A percentile compares a stretch with the other conserved stretches of the same genome.
These are phyloP conservation scores for Pocillopora damicornis DNA, from an alignment of 64 coral and sea anemone genomes.

Conservation along the genomic window DNA sequence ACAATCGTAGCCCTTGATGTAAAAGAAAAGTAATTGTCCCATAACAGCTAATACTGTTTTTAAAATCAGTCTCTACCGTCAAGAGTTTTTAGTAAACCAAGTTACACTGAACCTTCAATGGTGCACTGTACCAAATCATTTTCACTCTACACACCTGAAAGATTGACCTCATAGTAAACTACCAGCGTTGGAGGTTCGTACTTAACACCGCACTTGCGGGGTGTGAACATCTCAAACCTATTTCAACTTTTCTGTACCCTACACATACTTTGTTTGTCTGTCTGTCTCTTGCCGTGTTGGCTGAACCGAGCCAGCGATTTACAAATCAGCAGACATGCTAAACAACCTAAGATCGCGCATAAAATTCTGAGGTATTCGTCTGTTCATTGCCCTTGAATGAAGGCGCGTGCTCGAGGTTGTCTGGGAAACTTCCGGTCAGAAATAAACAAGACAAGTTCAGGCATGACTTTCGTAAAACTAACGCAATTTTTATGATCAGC, in stretches of 20 bases:
- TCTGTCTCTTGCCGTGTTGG: neutral
- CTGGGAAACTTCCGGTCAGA: neutral
- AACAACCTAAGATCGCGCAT: neutral
- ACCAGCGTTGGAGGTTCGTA: slow-evolving; percentile 88
- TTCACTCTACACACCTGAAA: slow-evolving; percentile 49
- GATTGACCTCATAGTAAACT: slow-evolving; percentile 64
- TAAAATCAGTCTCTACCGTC: too few relatives aligned
- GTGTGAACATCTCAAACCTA: slow-evolving; percentile 57
- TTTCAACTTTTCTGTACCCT: too few relatives aligned
- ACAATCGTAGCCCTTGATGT: too few relatives aligned
- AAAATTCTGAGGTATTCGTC: too few relatives aligned
- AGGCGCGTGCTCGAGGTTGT: neutral
- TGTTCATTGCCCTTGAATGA: too few relatives aligned
- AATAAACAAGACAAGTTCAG: too few relatives aligned
- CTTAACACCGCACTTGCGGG: slow-evolving; percentile 80
- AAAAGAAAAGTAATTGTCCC: too few relatives aligned
- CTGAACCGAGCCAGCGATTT: neutral
- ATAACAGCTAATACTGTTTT: too few relatives aligned
- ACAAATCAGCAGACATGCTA: neutral
- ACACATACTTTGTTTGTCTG: too few relatives aligned
- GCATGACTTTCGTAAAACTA: too few relatives aligned
- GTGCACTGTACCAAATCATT: neutral
- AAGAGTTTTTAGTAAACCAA: too few relatives aligned
- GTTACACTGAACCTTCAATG: neutral
- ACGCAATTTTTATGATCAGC: too few relatives aligned